Conservation (phyloP, 1,140 invertebrate genomes). For the Trachymyrmex cornetzi region DNA sequence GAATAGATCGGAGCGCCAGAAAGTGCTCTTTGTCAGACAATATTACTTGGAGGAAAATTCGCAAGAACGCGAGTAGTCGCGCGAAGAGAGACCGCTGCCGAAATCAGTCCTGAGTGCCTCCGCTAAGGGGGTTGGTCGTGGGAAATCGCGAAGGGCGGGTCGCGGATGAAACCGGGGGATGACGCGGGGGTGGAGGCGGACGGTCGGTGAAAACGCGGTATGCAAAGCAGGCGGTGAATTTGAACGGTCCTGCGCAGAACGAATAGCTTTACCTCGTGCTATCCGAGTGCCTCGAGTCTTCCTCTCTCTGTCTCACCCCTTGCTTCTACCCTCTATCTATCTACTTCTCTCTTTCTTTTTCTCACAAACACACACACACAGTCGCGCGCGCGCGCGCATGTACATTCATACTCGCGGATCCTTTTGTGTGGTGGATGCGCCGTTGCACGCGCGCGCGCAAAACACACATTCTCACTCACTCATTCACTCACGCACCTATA, state of each 20-base stretch:
- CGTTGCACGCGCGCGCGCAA: neutral
- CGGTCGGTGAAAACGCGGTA: conserved; percentile 80
- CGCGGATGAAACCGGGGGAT: conserved; percentile 62
- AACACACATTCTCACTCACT: neutral
- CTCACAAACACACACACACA: conserved; percentile 3
- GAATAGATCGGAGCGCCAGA: neutral
- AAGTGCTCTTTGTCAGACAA: conserved; percentile 15
- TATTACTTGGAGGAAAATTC: conserved; percentile 40
- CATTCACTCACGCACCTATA: conserved; percentile 9
- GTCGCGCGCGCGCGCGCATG: neutral
- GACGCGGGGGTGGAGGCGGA: conserved; percentile 67
- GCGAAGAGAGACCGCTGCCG: conserved; percentile 14
- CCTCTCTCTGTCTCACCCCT: conserved; percentile 45
- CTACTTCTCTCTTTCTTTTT: neutral
- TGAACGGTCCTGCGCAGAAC: conserved; percentile 84
- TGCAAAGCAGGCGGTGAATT: conserved; percentile 85
- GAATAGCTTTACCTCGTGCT: conserved; percentile 80
- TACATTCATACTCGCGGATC: conserved; percentile 39
- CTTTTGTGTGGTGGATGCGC: conserved; percentile 3
- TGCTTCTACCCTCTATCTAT: neutral
- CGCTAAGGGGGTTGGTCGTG: conserved; percentile 73
- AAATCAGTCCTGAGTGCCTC: conserved; percentile 61
- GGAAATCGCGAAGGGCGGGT: conserved; percentile 77
- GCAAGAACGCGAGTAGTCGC: neutral
- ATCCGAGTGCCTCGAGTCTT: conserved; percentile 61